phyloP scores from a whole-genome alignment of 2,888 invertebrate genomes.

The Thysanoteuthis rhombus region DNA sequence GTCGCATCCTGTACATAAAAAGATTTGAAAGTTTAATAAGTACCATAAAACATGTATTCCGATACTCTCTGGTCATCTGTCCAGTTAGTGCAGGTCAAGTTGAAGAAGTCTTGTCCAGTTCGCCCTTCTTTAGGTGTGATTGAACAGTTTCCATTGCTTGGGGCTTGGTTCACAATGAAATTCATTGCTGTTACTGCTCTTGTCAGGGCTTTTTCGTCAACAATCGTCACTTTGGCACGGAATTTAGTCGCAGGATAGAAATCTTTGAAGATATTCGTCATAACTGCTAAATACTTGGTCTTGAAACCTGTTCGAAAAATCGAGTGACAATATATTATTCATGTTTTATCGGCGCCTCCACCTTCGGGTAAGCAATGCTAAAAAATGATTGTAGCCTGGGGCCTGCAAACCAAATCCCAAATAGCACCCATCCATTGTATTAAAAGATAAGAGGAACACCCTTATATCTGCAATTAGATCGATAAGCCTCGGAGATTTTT shows the following conservation, averaged over 20 bases:
- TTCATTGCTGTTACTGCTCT: constrained; percentile 38
- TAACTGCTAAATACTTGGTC: constrained; percentile 45
- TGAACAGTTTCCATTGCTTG: constrained; percentile 48
- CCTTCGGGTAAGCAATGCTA: no score
- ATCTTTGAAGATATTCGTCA: constrained; percentile 43
- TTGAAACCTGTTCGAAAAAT: constrained; percentile 42
- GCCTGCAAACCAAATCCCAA: no score
- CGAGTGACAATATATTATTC: background rate
- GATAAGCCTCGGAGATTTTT: no score
- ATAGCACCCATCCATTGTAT: no score
- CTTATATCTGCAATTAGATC: no score
- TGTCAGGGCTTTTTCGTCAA: background rate
- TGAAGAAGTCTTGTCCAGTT: constrained; percentile 36
- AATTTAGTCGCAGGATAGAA: constrained; percentile 42
- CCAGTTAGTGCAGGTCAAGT: constrained; percentile 46
- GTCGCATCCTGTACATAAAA: no score
- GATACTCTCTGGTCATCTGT: constrained; percentile 50
- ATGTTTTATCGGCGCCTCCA: no score
- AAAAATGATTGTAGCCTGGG: no score
- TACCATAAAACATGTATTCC: constrained; percentile 52
- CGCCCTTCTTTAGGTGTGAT: constrained; percentile 41
- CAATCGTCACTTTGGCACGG: constrained; percentile 37
- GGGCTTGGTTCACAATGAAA: constrained; percentile 47
- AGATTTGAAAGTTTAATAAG: constrained; percentile 33
- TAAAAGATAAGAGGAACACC: no score